Evolutionary conservation across 1,140 invertebrate species (phyloP).

Genomic region (Drosophila busckii): DNA sequence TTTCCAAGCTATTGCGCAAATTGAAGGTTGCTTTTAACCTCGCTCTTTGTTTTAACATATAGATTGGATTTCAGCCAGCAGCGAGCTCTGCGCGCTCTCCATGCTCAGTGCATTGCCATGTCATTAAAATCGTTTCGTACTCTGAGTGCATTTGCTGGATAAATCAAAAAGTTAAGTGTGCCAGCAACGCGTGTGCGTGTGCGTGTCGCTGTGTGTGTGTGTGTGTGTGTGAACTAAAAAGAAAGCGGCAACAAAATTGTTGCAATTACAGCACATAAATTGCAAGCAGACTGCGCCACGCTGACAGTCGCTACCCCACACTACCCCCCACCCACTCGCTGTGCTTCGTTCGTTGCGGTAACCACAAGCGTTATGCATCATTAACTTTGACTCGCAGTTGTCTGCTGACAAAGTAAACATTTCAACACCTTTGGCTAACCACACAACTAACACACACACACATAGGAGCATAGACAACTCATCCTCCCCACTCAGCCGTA

Average conservation of each 20-base stretch:
- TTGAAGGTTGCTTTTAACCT: conserved; percentile 62
- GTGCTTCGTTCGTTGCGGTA: conserved; percentile 1
- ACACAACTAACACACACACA: conserved; percentile 50
- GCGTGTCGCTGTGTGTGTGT: no score
- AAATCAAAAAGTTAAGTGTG: conserved; percentile 60
- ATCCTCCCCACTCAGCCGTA: not conserved
- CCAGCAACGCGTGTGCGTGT: not conserved
- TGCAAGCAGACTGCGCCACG: conserved; percentile 16
- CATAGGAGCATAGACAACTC: not conserved
- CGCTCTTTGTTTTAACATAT: conserved; percentile 67
- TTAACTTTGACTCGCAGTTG: conserved; percentile 64
- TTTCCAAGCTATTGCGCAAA: conserved; percentile 70
- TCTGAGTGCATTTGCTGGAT: conserved; percentile 59
- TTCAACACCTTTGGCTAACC: conserved; percentile 68
- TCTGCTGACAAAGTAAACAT: conserved; percentile 65
- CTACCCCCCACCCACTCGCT: not conserved
- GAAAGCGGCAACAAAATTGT: conserved; percentile 59
- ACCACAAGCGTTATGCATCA: conserved; percentile 67
- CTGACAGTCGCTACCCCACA: not conserved
- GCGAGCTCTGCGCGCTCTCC: not conserved
- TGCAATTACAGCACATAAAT: conserved; percentile 69
- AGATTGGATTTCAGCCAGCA: conserved; percentile 56
- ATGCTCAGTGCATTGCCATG: conserved; percentile 14
- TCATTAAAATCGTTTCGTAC: conserved; percentile 63
- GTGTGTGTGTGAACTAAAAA: conserved; percentile 18